These are phyloP conservation scores for Patella pellucida DNA, from an alignment of 2,888 invertebrate genomes.

Conservation along the genomic window DNA sequence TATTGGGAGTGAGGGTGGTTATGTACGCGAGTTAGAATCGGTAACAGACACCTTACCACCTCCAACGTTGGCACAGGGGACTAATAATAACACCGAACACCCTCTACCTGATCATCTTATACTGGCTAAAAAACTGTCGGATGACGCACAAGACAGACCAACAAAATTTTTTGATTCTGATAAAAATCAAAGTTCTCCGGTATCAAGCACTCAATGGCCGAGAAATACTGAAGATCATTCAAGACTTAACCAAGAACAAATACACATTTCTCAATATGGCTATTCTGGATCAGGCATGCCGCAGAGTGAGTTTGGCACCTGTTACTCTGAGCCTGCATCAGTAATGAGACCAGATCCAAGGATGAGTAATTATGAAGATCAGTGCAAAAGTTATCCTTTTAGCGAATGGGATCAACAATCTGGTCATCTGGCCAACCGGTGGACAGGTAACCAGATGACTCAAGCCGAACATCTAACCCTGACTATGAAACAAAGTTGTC, in stretches of 20 bases:
- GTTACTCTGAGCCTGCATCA: background rate
- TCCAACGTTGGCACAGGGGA: slow-evolving; percentile 10
- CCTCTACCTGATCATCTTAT: slow-evolving; percentile 69
- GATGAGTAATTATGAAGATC: background rate
- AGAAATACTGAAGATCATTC: background rate
- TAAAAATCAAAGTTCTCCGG: background rate
- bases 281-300: no score
- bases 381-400: background rate
- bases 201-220: no score
- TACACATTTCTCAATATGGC: background rate
- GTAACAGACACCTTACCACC: background rate
- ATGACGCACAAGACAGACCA: slow-evolving; percentile 65
- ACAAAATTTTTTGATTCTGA: background rate
- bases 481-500: background rate
- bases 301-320: background rate
- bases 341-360: background rate
- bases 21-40: slow-evolving; percentile 22
- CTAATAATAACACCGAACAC: slow-evolving; percentile 24
- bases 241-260: slow-evolving; percentile 11
- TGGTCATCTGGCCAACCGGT: no score
- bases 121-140: slow-evolving; percentile 71
- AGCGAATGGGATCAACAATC: background rate
- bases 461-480: no score
- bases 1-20: background rate
- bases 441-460: no score